Percentiles rank a stretch among this genome's conserved stretches.
Conservation (phyloP, 2,888 invertebrate genomes). For the Oeneis ivallda region DNA sequence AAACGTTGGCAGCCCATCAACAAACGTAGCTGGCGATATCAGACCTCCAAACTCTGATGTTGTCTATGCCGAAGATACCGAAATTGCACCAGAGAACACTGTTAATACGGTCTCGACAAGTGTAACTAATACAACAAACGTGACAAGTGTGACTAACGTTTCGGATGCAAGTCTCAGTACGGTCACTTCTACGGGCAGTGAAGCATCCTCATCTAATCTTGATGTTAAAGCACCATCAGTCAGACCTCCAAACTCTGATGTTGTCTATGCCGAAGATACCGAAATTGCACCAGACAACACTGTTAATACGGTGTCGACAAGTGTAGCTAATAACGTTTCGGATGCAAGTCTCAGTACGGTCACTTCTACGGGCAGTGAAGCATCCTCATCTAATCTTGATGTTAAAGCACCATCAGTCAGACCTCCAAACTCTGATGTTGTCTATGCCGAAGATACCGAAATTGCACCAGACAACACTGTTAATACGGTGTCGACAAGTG, state of each 20-base stretch:
- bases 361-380: no score
- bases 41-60: not conserved
- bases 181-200: no score
- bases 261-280: no score
- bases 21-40: not conserved
- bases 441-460: not conserved
- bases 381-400: no score
- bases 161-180: no score
- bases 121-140: slow-evolving; percentile 2
- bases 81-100: not conserved
- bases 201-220: no score
- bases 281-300: not conserved
- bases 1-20: not conserved
- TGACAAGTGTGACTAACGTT: no score
- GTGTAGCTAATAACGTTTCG: no score
- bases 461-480: not conserved
- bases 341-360: no score
- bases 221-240: no score
- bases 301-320: not conserved
- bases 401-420: not conserved
- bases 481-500: not conserved
- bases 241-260: not conserved
- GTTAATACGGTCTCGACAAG: not conserved
- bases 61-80: not conserved
- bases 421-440: not conserved